A percentile compares a stretch with the other conserved stretches of the same genome.
Conservation (phyloP, 37 sponge, comb jelly and placozoan genomes). For the Aplysina aerophoba region DNA sequence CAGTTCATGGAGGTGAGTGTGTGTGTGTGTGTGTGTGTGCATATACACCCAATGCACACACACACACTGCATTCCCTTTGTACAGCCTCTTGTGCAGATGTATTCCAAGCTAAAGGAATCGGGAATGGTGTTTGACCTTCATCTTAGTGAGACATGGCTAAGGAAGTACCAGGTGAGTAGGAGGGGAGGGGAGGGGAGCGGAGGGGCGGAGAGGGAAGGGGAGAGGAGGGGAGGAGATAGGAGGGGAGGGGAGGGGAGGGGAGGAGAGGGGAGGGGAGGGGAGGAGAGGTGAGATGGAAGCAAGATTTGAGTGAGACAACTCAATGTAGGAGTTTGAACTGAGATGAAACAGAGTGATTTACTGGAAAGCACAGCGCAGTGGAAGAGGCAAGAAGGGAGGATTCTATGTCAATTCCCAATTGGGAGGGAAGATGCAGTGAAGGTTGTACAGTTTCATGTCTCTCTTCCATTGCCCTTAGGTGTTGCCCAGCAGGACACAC, state of each 20-base stretch:
- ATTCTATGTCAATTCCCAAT: not conserved
- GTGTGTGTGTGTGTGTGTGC: not conserved
- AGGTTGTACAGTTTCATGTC: not conserved
- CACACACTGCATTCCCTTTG: not conserved
- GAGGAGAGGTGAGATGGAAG: no score
- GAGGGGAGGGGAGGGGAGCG: no score
- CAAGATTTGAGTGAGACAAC: no score
- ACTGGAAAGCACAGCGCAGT: no score
- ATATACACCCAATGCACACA: not conserved
- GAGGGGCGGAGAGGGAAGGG: not conserved
- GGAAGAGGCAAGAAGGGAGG: no score
- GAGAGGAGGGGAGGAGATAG: not conserved
- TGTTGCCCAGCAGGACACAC: conserved; percentile 66
- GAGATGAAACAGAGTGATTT: no score
- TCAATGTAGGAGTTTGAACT: no score
- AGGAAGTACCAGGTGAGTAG: conserved; percentile 76
- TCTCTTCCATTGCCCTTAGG: conserved; percentile 33
- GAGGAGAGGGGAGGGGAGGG: no score
- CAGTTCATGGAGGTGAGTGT: conserved; percentile 63
- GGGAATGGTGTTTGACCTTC: conserved; percentile 55
- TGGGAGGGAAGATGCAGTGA: not conserved
- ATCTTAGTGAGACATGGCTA: conserved; percentile 78
- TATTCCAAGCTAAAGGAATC: conserved; percentile 55
- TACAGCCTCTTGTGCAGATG: conserved; percentile 68
- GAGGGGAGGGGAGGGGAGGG: not conserved